A percentile compares a stretch with the other conserved stretches of the same genome.
Evolutionary conservation across 2,113 vertebrate species (phyloP).

Genomic region (rabbit (Oryctolagus cuniculus)): DNA sequence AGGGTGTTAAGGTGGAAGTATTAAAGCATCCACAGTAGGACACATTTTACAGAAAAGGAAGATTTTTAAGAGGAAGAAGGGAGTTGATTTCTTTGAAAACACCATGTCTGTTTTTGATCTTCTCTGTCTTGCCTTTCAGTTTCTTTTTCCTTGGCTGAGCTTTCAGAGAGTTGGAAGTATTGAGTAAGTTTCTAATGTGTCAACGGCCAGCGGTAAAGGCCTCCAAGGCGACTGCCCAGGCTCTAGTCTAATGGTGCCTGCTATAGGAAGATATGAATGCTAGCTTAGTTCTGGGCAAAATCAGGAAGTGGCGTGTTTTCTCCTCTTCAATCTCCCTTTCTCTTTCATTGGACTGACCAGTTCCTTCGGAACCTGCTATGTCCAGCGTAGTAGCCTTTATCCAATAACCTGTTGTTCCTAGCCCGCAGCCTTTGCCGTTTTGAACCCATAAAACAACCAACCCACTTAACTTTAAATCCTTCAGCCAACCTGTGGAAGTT

Average conservation of each 20-base stretch:
- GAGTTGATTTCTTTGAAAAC: constrained; percentile 24
- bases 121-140: constrained; percentile 37
- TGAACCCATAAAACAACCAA: background rate
- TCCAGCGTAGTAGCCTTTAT: too few species aligned
- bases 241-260: background rate
- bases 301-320: background rate
- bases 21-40: background rate
- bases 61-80: constrained; percentile 40
- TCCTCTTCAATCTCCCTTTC: background rate
- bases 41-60: constrained; percentile 33
- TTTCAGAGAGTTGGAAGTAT: constrained; percentile 62
- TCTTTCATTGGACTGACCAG: background rate
- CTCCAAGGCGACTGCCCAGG: background rate
- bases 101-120: constrained; percentile 56
- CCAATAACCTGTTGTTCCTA: background rate
- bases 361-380: background rate
- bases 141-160: constrained; percentile 68
- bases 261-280: background rate
- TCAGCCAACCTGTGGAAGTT: background rate
- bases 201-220: constrained; percentile 31
- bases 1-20: background rate
- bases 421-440: background rate
- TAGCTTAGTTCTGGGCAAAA: background rate
- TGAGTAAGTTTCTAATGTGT: constrained; percentile 69
- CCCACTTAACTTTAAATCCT: background rate